phyloP scores from a whole-genome alignment of 2,113 vertebrate species.

The Austrofundulus limnaeus region DNA sequence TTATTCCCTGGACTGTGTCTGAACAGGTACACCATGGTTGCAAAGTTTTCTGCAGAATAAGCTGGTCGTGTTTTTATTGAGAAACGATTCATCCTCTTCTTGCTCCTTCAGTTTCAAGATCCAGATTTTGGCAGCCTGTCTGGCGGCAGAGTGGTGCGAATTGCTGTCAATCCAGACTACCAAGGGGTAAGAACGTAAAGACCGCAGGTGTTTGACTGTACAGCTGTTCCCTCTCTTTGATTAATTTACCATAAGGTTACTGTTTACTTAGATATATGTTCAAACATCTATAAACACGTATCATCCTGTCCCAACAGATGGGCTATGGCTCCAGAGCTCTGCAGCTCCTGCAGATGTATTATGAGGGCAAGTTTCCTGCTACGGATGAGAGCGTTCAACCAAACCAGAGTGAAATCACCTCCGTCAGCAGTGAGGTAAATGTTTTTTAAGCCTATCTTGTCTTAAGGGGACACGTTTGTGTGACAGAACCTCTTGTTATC shows the following conservation, averaged over 20 bases:
- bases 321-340: slow-evolving; percentile 93
- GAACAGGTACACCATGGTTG: slow-evolving; percentile 84
- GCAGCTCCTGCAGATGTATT: slow-evolving; percentile 92
- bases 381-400: slow-evolving; percentile 83
- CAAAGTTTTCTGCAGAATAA: not conserved
- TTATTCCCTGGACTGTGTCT: slow-evolving; percentile 97
- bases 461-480: not conserved
- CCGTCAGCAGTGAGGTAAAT: slow-evolving; percentile 90
- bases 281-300: too few species aligned
- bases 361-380: slow-evolving; percentile 90
- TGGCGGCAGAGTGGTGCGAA: slow-evolving; percentile 90
- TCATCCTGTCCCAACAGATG: slow-evolving; percentile 82
- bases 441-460: not conserved
- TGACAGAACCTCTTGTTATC: not conserved
- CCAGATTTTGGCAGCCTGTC: slow-evolving; percentile 92
- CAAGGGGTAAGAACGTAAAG: slow-evolving; percentile 86
- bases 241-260: too few species aligned
- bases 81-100: slow-evolving; percentile 2
- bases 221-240: not conserved
- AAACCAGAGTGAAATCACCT: slow-evolving; percentile 80
- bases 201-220: not conserved
- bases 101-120: slow-evolving; percentile 88
- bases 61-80: not conserved
- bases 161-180: slow-evolving; percentile 97
- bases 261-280: too few species aligned